Evolutionary conservation across 2,888 invertebrate species (phyloP), one percentile per base, ranked within the genome.

Genomic region (Xanthorhoe designata): DNA sequence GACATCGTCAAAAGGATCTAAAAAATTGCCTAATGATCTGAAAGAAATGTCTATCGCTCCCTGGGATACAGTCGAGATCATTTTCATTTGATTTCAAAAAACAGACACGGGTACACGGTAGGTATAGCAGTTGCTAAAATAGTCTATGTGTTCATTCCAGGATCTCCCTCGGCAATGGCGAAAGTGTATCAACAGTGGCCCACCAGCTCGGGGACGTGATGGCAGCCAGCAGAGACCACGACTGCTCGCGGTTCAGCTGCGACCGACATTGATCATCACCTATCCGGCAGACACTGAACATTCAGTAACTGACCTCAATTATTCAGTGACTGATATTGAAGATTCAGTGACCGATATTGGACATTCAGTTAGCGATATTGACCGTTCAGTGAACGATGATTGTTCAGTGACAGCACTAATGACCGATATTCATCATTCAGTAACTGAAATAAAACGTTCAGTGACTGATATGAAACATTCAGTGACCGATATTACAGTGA

Each of bases 171-270:
- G 79, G 94, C 85, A 78, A 93, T 94, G 76, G 94, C 91, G 74
- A 88, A 81, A 77, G 94, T 90, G 94, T 94, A 18, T 86, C 91
- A 8, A 91, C 94, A 38, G 95, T 96, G 71, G 95, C 96, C 10
- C 92, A 94, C 76, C 96, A 96, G 83, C 94, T 96, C 66, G 94
- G 95, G 55, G 96, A 96, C 86, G 96, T 96, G 59, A 96, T 96
- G 95, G 94, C 95, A 10, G 96, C 96, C 67, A 95, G 96, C 75
- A 94, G 95, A 74, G 94, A 94, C 81, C 94, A 95, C 88, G 95
- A 96, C 86, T 97, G 96, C 87, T 91, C 94, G 52, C 90, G 94
- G 76, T 96, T 96, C 89, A 83, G 85, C 64, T 96, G 96, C 82
- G 86, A 87, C 63, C 76, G 80, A 29, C 89, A 83, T 70, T 91